Percentiles rank a stretch among this genome's conserved stretches.
Evolutionary conservation across 2,888 invertebrate species (phyloP).

Genomic region (Apamea crenata): DNA sequence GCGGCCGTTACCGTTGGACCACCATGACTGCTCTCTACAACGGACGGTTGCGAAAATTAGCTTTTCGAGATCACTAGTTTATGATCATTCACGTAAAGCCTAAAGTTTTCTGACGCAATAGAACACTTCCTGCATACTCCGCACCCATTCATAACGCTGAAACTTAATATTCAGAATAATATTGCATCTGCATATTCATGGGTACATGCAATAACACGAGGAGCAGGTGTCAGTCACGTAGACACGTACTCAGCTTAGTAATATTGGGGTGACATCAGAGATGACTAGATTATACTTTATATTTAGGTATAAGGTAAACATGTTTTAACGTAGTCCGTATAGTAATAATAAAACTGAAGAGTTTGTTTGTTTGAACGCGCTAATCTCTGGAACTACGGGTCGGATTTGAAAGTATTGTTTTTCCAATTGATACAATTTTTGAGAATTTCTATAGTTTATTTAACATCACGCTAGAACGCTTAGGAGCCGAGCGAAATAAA

Average conservation of each 20-base stretch:
- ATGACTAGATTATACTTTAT: neutral
- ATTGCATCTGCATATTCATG: slow-evolving; percentile 40
- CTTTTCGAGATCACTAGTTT: neutral
- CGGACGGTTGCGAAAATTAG: too few relatives aligned
- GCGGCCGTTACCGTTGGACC: too few relatives aligned
- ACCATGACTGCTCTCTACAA: too few relatives aligned
- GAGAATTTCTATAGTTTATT: too few relatives aligned
- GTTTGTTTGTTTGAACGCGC: too few relatives aligned
- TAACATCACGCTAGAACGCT: too few relatives aligned
- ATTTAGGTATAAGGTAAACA: slow-evolving; percentile 5
- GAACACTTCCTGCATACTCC: slow-evolving; percentile 7
- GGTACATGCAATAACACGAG: slow-evolving; percentile 15
- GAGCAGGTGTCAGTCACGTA: neutral
- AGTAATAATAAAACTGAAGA: too few relatives aligned
- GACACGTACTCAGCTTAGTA: slow-evolving; percentile 10
- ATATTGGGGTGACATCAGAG: slow-evolving; percentile 13
- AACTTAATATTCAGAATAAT: slow-evolving; percentile 43
- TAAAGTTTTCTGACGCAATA: neutral
- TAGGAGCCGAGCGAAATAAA: too few relatives aligned
- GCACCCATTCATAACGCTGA: neutral
- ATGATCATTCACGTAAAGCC: neutral
- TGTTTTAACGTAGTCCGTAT: neutral
- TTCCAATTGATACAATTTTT: too few relatives aligned
- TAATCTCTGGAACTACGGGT: too few relatives aligned
- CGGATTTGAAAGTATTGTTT: too few relatives aligned